Base-by-base conservation (phyloP, 35 echinoderm and acorn worm species). In the Ophioderma brevispina region DNA sequence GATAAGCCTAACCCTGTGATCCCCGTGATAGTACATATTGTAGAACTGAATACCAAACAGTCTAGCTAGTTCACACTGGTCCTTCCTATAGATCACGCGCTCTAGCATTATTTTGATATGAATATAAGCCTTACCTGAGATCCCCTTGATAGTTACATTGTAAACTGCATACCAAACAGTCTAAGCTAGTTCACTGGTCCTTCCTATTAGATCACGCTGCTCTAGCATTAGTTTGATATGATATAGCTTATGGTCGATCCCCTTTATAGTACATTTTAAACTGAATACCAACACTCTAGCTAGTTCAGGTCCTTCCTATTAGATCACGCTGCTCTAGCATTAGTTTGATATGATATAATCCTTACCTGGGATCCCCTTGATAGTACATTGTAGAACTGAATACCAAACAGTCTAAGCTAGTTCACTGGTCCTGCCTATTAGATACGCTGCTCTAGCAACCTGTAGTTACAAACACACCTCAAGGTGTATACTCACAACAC, bases 151-250 rank as follows among this genome's bases (percentile, higher is more conserved):
- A 99, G 77, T 33, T n/a, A 99, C 97, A 35, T 81, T 90, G 89
- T 95, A 99, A 99, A 99, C 77, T 99, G 70, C 32, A 99, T 93
- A 5, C 97, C 97, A 95, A 99, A 99, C 30, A 99, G 31, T 19
- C 97, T 82, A n/a, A 43, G 97, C 97, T 17, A 99, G 76, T 63
- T 99, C 97, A 81, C 93, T 95, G 35, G 97, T 99, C 37, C 93
- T 86, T 39, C 93, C 97, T 75, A 99, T 99, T 75, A 99, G 84
- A 79, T 99, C 97, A 0, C 91, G 59, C 43, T 99, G 90, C 33
- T 99, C 81, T 35, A 99, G 38, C n/a, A n/a, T n/a, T n/a, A n/a
- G n/a, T n/a, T n/a, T n/a, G n/a, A n/a, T n/a, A n/a, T n/a, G n/a
- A n/a, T n/a, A n/a, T n/a, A n/a, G n/a, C n/a, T 6, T 76, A 99